A percentile compares a stretch with the other conserved stretches of the same genome.
These are phyloP conservation scores for Selene dorsalis DNA, from an alignment of 2,797 vertebrate species.

Conservation along the genomic window DNA sequence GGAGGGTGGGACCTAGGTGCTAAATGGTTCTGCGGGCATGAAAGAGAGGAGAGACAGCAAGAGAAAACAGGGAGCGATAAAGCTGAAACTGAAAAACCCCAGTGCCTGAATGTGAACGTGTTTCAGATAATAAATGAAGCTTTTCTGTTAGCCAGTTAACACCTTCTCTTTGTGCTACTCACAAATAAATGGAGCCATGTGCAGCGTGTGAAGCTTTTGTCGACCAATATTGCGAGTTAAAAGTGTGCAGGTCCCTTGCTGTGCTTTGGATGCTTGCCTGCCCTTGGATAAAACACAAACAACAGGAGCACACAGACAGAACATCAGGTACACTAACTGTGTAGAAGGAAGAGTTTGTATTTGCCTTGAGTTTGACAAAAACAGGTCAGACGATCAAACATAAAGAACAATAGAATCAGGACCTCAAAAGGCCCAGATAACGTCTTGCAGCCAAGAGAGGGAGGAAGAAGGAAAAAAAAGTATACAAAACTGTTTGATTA, in stretches of 20 bases:
- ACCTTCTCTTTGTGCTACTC: slow-evolving; percentile 11
- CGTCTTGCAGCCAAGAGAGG: slow-evolving; percentile 31
- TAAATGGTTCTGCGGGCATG: slow-evolving; percentile 38
- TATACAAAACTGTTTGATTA: slow-evolving; percentile 50
- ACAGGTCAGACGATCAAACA: slow-evolving; percentile 55
- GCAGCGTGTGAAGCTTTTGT: slow-evolving; percentile 27
- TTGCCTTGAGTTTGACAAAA: slow-evolving; percentile 41
- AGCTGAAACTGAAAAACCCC: slow-evolving; percentile 1
- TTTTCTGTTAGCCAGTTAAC: slow-evolving; percentile 12
- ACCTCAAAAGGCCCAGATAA: slow-evolving; percentile 24
- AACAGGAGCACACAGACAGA: slow-evolving; percentile 30
- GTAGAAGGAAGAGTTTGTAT: slow-evolving; percentile 36
- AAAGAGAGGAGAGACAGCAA: slow-evolving; percentile 8
- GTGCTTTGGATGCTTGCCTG: slow-evolving; percentile 42
- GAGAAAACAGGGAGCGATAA: not conserved
- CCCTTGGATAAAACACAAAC: slow-evolving; percentile 45
- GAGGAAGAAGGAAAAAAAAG: not conserved
- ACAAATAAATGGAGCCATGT: slow-evolving; percentile 22
- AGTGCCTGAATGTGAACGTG: not conserved
- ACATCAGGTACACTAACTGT: slow-evolving; percentile 29
- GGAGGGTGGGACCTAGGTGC: slow-evolving; percentile 31
- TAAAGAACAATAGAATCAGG: slow-evolving; percentile 17
- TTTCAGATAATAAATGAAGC: not conserved
- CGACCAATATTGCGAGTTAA: slow-evolving; percentile 37
- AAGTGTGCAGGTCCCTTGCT: slow-evolving; percentile 33